Conservation (phyloP, 2,888 invertebrate species). For the Serrognathus titanus region DNA sequence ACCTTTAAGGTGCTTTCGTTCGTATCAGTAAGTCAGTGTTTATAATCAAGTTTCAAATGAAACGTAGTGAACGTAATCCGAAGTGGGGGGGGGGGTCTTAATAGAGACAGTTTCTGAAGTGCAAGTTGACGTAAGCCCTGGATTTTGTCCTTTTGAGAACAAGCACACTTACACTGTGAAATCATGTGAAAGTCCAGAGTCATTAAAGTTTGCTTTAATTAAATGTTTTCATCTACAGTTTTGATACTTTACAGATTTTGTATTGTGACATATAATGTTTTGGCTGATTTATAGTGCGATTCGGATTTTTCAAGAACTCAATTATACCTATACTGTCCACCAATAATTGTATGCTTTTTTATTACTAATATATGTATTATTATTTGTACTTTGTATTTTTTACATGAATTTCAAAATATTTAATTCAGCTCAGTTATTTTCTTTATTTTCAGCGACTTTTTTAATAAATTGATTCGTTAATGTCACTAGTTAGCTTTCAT, state of each 20-base stretch:
- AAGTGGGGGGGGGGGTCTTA: too few relatives aligned
- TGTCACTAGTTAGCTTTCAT: too few relatives aligned
- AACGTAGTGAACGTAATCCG: too few relatives aligned
- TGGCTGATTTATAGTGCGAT: slow-evolving; percentile 89
- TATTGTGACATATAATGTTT: slow-evolving; percentile 82
- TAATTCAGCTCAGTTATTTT: too few relatives aligned
- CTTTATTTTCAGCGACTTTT: too few relatives aligned
- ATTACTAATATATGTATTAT: too few relatives aligned
- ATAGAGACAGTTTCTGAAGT: slow-evolving; percentile 57
- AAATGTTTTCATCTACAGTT: slow-evolving; percentile 20
- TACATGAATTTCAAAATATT: too few relatives aligned
- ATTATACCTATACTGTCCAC: slow-evolving; percentile 81
- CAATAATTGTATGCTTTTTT: slow-evolving; percentile 78
- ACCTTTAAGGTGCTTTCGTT: too few relatives aligned
- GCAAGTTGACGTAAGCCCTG: slow-evolving; percentile 70
- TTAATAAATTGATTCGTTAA: too few relatives aligned
- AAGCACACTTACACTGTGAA: slow-evolving; percentile 69
- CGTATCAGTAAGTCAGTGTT: too few relatives aligned
- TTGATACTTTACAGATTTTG: slow-evolving; percentile 60
- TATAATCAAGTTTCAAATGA: too few relatives aligned
- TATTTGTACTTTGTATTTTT: too few relatives aligned
- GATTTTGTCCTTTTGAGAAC: slow-evolving; percentile 74
- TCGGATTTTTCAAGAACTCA: slow-evolving; percentile 70
- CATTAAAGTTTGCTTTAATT: slow-evolving; percentile 22
- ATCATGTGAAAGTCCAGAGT: slow-evolving; percentile 59